Evolutionary conservation across 2,888 invertebrate species (phyloP).

Genomic region (Synergus laeviventris): DNA sequence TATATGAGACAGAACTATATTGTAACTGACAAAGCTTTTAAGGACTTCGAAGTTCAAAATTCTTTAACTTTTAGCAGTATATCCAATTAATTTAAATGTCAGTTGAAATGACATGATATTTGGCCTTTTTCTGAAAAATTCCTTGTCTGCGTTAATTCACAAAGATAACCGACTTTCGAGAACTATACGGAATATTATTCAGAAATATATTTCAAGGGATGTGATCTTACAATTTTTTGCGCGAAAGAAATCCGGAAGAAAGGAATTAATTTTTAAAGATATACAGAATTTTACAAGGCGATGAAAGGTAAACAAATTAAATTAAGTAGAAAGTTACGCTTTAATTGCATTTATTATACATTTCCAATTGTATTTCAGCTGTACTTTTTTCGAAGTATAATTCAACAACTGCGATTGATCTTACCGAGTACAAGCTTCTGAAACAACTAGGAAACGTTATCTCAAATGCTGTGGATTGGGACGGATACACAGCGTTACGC

Average conservation of each 20-base stretch:
- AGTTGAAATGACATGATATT: neutral
- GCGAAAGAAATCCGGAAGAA: neutral
- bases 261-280: neutral
- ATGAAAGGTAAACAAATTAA: no score
- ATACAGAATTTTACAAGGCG: neutral
- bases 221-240: neutral
- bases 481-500: no score
- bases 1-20: neutral
- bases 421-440: no score
- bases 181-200: neutral
- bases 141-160: neutral
- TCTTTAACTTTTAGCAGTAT: neutral
- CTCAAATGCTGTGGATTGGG: no score
- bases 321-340: no score
- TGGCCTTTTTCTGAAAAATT: no score
- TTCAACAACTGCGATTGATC: neutral
- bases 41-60: neutral
- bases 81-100: neutral
- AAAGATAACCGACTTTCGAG: neutral
- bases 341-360: no score
- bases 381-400: neutral
- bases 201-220: neutral
- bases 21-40: neutral
- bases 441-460: no score
- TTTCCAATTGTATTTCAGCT: neutral